These are phyloP conservation scores for Rhagoletis pomonella DNA, from an alignment of 1,140 invertebrate species.

Conservation along the genomic window DNA sequence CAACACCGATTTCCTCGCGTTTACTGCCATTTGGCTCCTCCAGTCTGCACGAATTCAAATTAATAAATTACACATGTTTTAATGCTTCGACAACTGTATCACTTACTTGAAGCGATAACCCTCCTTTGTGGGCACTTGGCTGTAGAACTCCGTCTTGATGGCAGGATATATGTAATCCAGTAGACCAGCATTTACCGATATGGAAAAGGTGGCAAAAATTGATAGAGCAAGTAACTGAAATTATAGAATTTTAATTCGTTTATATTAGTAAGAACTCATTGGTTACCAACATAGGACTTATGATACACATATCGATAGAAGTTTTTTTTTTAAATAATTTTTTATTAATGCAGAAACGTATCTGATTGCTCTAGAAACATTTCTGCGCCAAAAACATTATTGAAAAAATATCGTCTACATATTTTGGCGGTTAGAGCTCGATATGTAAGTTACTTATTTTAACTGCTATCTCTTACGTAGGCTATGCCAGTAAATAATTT, in stretches of 20 bases:
- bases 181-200: conserved; percentile 61
- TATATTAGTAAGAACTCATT: no score
- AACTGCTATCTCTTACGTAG: no score
- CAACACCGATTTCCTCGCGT: conserved; percentile 69
- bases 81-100: not conserved
- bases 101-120: conserved; percentile 66
- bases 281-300: no score
- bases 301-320: no score
- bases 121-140: conserved; percentile 60
- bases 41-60: conserved; percentile 53
- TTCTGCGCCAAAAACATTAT: no score
- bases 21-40: conserved; percentile 68
- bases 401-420: no score
- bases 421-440: no score
- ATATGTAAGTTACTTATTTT: no score
- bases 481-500: no score
- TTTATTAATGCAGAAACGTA: no score
- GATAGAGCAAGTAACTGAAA: not conserved
- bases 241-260: not conserved
- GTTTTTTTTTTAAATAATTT: no score
- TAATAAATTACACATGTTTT: not conserved
- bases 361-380: no score
- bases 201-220: conserved; percentile 59
- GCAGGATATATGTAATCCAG: conserved; percentile 61
- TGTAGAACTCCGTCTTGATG: conserved; percentile 60